Base-by-base conservation (phyloP, 2,888 invertebrate species). In the Pammene aurita region DNA sequence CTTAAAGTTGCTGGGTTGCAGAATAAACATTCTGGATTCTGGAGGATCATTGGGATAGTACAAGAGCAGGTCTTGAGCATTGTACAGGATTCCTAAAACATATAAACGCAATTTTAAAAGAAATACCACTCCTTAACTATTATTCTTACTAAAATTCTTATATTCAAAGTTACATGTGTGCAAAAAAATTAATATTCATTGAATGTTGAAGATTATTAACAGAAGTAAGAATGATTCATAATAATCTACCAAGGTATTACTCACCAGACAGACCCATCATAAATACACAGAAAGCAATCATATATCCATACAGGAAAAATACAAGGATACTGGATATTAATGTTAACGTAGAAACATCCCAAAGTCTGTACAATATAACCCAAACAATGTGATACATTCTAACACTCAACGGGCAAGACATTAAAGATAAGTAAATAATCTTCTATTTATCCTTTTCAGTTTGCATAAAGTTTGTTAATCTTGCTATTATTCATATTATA, bases 21-120 rank as follows among this genome's bases (percentile, higher is more conserved):
- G 96, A 70, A 98, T 96, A 87, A 96, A 98, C 56, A 96, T 94
- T 75, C 98, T 94, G 0, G 98, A 97, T 86, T 98, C 97, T 14
- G 96, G 94, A 44, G 98, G 98, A 78, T 97, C 94, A 82, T 97
- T 96, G 5, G 98, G 98, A 86, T 97, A 97, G 85, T 96, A 98
- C 5, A 98, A 89, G 56, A 98, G 92, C 79, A 95, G 93, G 86
- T 97, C 98, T 87, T 98, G 97, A 65, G 96, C 96, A 84, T 95
- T 95, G 87, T 98, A 98, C 61, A 98, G 90, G 75, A 97, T 94
- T 71, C 96, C 97, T 97, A 84, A 48, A 89, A 89, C 72, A 71
- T 67, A 61, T 70, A 35, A 35, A 26, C 26, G 5, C 11, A 13
- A 26, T 50, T 50, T 11, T 11, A 50, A 50, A 10, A 18, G 7